Conservation (phyloP, 2,113 vertebrate species). For the Pangasianodon gigas region DNA sequence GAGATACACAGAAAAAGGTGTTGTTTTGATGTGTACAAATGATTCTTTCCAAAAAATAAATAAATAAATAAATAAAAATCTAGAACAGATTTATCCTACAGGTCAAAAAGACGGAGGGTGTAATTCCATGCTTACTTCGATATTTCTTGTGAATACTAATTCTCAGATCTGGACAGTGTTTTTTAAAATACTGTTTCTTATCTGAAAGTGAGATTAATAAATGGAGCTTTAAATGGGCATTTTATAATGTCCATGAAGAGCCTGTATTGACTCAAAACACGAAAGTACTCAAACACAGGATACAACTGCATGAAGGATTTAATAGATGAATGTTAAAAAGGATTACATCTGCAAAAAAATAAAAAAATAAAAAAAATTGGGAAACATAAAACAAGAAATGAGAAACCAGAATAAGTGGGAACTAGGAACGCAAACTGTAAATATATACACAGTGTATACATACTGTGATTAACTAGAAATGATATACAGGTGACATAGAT, state of each 20-base stretch:
- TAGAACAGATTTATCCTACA: neutral
- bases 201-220: neutral
- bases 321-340: neutral
- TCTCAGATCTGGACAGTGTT: neutral
- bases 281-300: neutral
- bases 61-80: neutral
- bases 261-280: neutral
- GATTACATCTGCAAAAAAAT: no score
- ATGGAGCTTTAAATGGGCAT: neutral
- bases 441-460: neutral
- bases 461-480: neutral
- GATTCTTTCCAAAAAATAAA: neutral
- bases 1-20: neutral
- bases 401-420: neutral
- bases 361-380: neutral
- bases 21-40: neutral
- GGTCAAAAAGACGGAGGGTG: neutral
- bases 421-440: neutral
- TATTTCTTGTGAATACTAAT: neutral
- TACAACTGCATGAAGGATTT: neutral
- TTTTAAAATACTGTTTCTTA: neutral
- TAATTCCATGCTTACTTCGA: neutral
- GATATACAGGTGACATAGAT: neutral
- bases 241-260: no score
- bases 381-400: neutral